These are phyloP conservation scores for Hecatera dysodea DNA, from an alignment of 2,888 invertebrate genomes.

Conservation along the genomic window DNA sequence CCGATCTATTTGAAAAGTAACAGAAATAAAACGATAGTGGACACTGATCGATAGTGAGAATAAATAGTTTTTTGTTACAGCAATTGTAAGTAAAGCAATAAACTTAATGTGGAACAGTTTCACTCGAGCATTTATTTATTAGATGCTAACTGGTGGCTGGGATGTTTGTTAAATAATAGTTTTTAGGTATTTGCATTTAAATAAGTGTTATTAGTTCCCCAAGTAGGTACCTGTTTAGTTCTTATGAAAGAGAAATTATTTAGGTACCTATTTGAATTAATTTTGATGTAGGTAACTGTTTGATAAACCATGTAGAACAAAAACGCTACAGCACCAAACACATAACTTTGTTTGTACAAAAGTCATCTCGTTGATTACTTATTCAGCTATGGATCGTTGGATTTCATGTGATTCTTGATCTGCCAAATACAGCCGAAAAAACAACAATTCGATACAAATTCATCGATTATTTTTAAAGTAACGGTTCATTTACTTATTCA, in stretches of 20 bases:
- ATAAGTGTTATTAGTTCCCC: background rate
- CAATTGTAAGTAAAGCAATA: slow-evolving; percentile 67
- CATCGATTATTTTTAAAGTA: slow-evolving; percentile 69
- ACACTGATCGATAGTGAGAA: slow-evolving; percentile 66
- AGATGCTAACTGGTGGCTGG: slow-evolving; percentile 6
- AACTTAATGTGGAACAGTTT: slow-evolving; percentile 66
- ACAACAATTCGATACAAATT: slow-evolving; percentile 61
- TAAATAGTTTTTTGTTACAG: slow-evolving; percentile 66
- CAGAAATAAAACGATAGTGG: slow-evolving; percentile 69
- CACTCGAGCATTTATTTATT: slow-evolving; percentile 47
- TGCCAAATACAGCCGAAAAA: slow-evolving; percentile 57
- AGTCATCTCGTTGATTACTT: slow-evolving; percentile 48
- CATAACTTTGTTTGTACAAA: slow-evolving; percentile 38
- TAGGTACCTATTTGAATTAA: slow-evolving; percentile 12
- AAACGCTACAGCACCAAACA: slow-evolving; percentile 38
- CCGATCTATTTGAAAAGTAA: slow-evolving; percentile 76
- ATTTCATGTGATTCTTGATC: slow-evolving; percentile 56
- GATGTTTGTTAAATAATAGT: background rate
- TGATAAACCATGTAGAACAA: slow-evolving; percentile 25
- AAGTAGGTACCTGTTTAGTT: background rate
- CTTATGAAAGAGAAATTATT: slow-evolving; percentile 7
- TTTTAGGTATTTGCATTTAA: slow-evolving; percentile 14
- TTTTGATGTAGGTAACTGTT: background rate
- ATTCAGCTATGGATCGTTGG: slow-evolving; percentile 55
- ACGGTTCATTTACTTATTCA: slow-evolving; percentile 75